Evolutionary conservation across 2,797 vertebrate species (phyloP).

Genomic region (Rhabdomys pumilio): DNA sequence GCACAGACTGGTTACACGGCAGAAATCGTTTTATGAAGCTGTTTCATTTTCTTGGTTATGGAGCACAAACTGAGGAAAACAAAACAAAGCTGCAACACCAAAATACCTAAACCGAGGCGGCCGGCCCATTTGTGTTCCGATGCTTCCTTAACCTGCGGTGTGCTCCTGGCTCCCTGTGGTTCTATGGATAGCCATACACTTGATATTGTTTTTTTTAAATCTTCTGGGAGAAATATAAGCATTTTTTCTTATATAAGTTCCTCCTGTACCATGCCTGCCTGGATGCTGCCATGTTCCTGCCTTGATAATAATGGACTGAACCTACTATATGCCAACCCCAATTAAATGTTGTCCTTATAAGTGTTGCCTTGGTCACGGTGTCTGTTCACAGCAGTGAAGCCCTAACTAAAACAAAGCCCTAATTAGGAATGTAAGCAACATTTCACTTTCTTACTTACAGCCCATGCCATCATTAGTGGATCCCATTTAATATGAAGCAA

Average conservation of each 20-base stretch:
- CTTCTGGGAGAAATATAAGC: constrained; percentile 6
- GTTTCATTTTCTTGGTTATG: constrained; percentile 27
- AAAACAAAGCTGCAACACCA: not conserved
- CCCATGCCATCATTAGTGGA: not conserved
- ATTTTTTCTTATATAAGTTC: constrained; percentile 56
- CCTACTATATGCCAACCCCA: not conserved
- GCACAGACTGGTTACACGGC: not conserved
- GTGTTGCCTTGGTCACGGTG: not conserved
- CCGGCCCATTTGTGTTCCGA: not conserved
- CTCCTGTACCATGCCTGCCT: not conserved
- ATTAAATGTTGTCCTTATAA: not conserved
- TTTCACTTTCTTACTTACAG: not conserved
- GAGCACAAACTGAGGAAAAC: not conserved
- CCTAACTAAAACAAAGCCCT: not conserved
- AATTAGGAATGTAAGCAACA: not conserved
- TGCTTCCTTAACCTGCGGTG: not conserved
- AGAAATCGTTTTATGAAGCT: not conserved
- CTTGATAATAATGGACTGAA: not conserved
- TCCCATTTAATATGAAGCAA: not conserved
- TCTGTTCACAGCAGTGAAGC: not conserved
- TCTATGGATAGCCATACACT: not conserved
- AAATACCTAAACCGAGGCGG: constrained; percentile 18
- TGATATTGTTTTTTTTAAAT: not conserved
- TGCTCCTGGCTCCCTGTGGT: not conserved
- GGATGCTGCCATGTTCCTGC: not conserved